Percentiles rank a stretch among this genome's conserved stretches.
Evolutionary conservation across 2,797 vertebrate genomes (phyloP).

Genomic region (Cephalopachus bancanus): DNA sequence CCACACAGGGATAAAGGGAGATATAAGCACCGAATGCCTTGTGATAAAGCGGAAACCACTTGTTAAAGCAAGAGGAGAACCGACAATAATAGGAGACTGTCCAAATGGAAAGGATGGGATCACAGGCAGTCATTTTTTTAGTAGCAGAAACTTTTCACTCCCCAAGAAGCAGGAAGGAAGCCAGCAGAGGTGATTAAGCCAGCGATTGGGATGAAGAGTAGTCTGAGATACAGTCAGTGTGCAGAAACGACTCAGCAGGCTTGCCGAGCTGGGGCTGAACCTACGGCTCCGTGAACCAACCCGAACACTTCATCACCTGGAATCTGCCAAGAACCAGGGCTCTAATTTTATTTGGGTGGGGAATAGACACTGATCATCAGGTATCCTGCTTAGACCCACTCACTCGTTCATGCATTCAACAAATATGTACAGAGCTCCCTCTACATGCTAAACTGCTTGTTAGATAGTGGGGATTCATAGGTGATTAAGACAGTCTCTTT

Average conservation of each 20-base stretch:
- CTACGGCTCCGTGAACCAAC: constrained; percentile 48
- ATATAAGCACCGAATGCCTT: constrained; percentile 52
- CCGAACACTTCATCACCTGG: constrained; percentile 28
- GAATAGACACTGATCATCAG: not conserved
- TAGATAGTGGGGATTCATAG: not conserved
- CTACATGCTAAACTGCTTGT: not conserved
- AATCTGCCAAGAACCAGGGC: constrained; percentile 46
- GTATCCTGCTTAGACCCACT: not conserved
- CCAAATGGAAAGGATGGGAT: constrained; percentile 71
- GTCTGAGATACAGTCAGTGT: constrained; percentile 42
- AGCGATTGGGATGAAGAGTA: constrained; percentile 56
- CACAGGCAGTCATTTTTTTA: constrained; percentile 71
- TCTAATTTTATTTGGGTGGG: constrained; percentile 35
- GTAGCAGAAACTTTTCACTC: constrained; percentile 72
- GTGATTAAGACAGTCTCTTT: not conserved
- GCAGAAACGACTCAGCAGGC: constrained; percentile 41
- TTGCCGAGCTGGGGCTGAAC: not conserved
- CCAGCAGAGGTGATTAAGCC: constrained; percentile 77
- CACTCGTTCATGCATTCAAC: not conserved
- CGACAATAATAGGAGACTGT: constrained; percentile 52
- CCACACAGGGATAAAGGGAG: constrained; percentile 76
- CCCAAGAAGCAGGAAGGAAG: constrained; percentile 76
- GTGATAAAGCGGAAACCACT: constrained; percentile 77
- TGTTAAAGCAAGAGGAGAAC: constrained; percentile 70
- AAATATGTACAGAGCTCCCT: not conserved